Evolutionary conservation across 2,888 invertebrate genomes (phyloP).

Genomic region (Theretra japonica): DNA sequence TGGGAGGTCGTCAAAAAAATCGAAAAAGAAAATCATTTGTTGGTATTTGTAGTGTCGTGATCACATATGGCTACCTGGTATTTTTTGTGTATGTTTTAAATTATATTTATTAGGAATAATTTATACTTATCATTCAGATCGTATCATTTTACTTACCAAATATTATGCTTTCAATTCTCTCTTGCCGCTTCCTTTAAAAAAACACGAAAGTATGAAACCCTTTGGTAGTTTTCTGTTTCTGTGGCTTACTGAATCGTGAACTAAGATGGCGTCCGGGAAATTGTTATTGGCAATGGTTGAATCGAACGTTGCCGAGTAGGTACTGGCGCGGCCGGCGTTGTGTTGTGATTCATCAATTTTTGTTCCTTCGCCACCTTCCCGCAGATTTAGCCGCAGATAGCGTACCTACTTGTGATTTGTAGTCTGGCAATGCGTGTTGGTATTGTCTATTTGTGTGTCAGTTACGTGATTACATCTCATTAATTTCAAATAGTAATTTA

Average conservation of each 20-base stretch:
- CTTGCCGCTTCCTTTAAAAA: neutral
- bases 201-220: neutral
- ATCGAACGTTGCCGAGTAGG: conserved; percentile 30
- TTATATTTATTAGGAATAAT: neutral
- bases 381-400: conserved; percentile 48
- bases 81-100: neutral
- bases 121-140: neutral
- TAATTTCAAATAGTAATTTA: conserved; percentile 35
- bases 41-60: neutral
- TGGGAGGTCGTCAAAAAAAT: neutral
- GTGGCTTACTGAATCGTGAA: conserved; percentile 63
- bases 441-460: conserved; percentile 54
- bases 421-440: conserved; percentile 44
- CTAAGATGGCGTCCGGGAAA: conserved; percentile 71
- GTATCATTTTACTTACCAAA: neutral
- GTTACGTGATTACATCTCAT: conserved; percentile 38
- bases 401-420: conserved; percentile 38
- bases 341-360: conserved; percentile 67
- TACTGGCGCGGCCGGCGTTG: conserved; percentile 1
- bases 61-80: neutral
- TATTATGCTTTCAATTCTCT: too few species aligned
- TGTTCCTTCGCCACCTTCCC: conserved; percentile 56
- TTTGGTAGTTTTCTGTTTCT: conserved; percentile 39
- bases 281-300: conserved; percentile 67
- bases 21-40: neutral